phyloP scores from a whole-genome alignment of 2,113 vertebrate species.

The Mastomys coucha region DNA sequence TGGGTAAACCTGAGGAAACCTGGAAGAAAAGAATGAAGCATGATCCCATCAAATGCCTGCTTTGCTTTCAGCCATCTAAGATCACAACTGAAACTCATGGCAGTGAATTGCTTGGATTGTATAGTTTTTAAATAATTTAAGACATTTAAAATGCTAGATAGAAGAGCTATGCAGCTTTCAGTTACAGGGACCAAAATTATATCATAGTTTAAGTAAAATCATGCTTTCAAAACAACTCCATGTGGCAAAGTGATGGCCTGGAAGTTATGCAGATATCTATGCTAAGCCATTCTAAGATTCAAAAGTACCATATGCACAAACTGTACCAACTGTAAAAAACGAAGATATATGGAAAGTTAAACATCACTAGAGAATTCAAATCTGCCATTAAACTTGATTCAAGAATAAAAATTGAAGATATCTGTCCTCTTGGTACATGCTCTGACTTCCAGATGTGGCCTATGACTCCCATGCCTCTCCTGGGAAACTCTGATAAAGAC shows the following conservation, averaged over 20 bases:
- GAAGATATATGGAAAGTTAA: neutral
- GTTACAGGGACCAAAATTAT: neutral
- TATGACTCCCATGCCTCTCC: neutral
- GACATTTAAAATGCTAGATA: neutral
- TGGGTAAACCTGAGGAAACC: constrained; percentile 84
- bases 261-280: neutral
- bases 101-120: neutral
- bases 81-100: neutral
- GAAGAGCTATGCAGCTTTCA: neutral
- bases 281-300: neutral
- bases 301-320: neutral
- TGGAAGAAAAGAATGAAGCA: constrained; percentile 67
- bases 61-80: neutral
- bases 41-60: constrained; percentile 37
- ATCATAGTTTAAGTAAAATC: neutral
- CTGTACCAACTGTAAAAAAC: constrained; percentile 2
- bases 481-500: neutral
- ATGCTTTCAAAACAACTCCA: neutral
- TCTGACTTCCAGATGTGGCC: neutral
- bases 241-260: neutral
- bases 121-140: constrained; percentile 10
- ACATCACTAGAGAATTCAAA: neutral
- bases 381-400: neutral
- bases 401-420: neutral
- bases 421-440: neutral